Percentiles rank a stretch among this genome's conserved stretches.
phyloP scores from a whole-genome alignment of 1,140 invertebrate genomes.

The Sinella curviseta region DNA sequence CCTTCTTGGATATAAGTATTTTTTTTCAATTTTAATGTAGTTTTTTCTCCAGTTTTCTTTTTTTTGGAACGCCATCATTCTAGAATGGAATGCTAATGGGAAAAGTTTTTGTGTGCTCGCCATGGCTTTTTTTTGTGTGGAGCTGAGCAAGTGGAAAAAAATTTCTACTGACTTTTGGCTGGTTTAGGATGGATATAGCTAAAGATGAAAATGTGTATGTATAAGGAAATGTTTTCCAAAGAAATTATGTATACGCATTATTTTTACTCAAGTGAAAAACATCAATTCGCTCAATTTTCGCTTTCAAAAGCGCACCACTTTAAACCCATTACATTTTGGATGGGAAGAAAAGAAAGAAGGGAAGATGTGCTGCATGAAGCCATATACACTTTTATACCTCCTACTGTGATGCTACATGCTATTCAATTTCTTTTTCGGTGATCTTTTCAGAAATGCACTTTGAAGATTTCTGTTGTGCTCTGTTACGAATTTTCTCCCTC shows the following conservation, averaged over 20 bases:
- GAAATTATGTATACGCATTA: too few relatives aligned
- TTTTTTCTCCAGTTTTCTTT: neutral
- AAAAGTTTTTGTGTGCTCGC: conserved; percentile 3
- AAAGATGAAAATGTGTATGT: neutral
- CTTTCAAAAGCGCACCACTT: neutral
- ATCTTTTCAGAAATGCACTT: too few relatives aligned
- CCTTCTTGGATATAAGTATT: neutral
- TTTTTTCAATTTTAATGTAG: neutral
- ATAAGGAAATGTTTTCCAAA: neutral
- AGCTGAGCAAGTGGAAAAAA: neutral
- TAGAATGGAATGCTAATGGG: conserved; percentile 2
- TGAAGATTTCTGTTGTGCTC: too few relatives aligned
- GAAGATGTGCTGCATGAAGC: neutral
- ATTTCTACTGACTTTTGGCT: too few relatives aligned
- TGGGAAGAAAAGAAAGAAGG: neutral
- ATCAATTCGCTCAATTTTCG: neutral
- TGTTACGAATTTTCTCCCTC: too few relatives aligned
- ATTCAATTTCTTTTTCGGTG: too few relatives aligned
- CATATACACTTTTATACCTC: neutral
- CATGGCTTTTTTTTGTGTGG: neutral
- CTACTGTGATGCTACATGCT: neutral
- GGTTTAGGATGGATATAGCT: too few relatives aligned
- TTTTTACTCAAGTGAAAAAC: neutral
- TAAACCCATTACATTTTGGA: neutral
- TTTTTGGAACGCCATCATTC: neutral